These are phyloP conservation scores for Tetramorium alpestre DNA, from an alignment of 1,140 invertebrate species.

Conservation along the genomic window DNA sequence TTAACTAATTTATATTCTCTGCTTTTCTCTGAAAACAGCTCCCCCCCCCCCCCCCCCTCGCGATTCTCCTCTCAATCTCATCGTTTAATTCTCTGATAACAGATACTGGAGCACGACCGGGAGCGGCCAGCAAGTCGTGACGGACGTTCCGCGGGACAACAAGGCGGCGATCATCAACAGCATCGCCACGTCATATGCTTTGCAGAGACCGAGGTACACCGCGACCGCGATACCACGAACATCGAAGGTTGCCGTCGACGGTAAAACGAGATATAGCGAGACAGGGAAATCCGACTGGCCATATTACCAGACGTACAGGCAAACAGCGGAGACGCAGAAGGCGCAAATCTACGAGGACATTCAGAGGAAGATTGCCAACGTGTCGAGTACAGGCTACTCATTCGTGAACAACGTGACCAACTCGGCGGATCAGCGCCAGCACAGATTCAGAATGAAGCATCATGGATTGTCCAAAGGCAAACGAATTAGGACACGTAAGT, in stretches of 20 bases:
- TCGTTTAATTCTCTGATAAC: slow-evolving; percentile 13
- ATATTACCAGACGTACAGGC: slow-evolving; percentile 74
- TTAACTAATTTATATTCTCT: slow-evolving; percentile 37
- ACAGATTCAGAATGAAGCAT: slow-evolving; percentile 82
- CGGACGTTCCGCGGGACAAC: slow-evolving; percentile 85
- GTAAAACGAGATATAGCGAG: background rate
- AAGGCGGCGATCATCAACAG: slow-evolving; percentile 91
- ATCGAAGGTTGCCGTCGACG: slow-evolving; percentile 51
- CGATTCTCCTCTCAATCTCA: background rate
- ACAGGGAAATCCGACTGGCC: slow-evolving; percentile 66
- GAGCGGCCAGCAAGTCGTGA: slow-evolving; percentile 68
- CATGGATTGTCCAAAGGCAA: slow-evolving; percentile 81
- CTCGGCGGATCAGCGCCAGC: slow-evolving; percentile 74
- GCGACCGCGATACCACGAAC: slow-evolving; percentile 72
- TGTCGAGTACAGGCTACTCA: slow-evolving; percentile 40
- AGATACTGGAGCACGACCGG: slow-evolving; percentile 83
- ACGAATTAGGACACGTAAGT: slow-evolving; percentile 81
- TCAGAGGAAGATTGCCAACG: slow-evolving; percentile 79
- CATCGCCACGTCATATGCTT: slow-evolving; percentile 89
- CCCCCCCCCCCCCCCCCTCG: too few relatives aligned
- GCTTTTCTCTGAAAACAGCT: background rate
- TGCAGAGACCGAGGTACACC: slow-evolving; percentile 82
- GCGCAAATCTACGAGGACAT: slow-evolving; percentile 81
- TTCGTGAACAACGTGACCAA: slow-evolving; percentile 71
- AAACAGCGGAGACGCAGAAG: slow-evolving; percentile 76